Base-by-base conservation (phyloP, 1,140 invertebrate genomes). In the Monomorium pharaonis region DNA sequence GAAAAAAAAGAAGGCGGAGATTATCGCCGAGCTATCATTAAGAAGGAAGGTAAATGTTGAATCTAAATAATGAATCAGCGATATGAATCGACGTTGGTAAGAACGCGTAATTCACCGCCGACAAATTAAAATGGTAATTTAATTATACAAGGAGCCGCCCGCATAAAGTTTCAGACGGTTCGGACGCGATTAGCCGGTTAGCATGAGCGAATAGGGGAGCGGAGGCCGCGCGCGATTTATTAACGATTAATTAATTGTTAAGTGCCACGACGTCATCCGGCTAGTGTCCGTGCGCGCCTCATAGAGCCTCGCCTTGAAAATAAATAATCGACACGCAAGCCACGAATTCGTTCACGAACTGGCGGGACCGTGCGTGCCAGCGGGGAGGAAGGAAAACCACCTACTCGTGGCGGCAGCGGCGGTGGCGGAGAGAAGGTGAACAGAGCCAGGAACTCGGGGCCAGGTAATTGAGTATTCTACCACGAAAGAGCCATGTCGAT, bases 401-500 rank as follows among this genome's bases (percentile, higher is more conserved):
- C 33, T 56, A 42, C 24, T 16, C 24, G 63, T 14, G 5, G 27
- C n/a, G 27, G 37, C 7, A 37, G 37, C 7, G 37, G 0, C 37
- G 37, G 0, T 7, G 37, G 10, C 24, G 14, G 9, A 42, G 72
- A 87, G 85, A 80, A 87, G 54, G 24, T 85, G 63, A 47, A 69
- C 83, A 72, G 65, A 84, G 69, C 18, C 65, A 49, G 69, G 60
- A 72, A 83, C 84, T 51, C 24, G 51, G 67, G 89, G 84, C 86
- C 84, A 89, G 88, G 86, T 94, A 95, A 95, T 95, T 94, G 94
- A 93, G 94, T 95, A 94, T 94, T 95, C 94, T 87, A 86, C 83
- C 88, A 92, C 91, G 92, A 90, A 92, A 93, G 92, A 91, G 92
- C 91, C 93, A 92, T 94, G 94, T 94, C 94, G 94, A 94, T 94